A percentile compares a stretch with the other conserved stretches of the same genome.
Conservation (phyloP, 2,888 invertebrate species). For the Perizoma affinitatum region DNA sequence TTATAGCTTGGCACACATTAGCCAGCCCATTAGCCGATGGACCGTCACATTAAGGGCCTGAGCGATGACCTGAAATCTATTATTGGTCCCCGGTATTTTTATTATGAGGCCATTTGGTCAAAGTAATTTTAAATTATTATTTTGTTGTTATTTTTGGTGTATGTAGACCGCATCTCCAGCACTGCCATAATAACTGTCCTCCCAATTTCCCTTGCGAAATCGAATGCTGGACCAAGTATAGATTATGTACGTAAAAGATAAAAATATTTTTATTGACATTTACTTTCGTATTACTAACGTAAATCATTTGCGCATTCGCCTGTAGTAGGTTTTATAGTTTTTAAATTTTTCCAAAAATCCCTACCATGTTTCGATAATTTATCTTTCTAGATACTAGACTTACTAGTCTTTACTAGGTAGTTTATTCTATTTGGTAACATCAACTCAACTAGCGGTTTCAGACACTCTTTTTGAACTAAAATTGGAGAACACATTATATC, state of each 20-base stretch:
- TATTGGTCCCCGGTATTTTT: constrained; percentile 51
- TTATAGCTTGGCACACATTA: constrained; percentile 69
- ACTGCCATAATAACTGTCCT: too few species aligned
- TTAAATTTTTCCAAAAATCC: too few species aligned
- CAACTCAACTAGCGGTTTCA: constrained; percentile 7
- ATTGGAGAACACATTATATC: constrained; percentile 32
- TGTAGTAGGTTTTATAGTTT: too few species aligned
- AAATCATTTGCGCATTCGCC: too few species aligned
- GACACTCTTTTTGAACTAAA: constrained; percentile 22
- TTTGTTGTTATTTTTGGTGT: too few species aligned
- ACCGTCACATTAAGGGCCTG: constrained; percentile 61
- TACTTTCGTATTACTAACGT: too few species aligned
- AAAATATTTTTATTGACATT: too few species aligned
- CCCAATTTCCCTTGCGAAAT: too few species aligned
- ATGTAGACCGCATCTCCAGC: too few species aligned
- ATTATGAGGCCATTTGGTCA: constrained; percentile 12
- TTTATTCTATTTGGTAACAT: neutral
- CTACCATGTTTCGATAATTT: neutral
- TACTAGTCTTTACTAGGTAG: neutral
- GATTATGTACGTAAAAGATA: too few species aligned
- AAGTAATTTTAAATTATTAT: neutral
- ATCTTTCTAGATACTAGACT: neutral
- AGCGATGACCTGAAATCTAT: constrained; percentile 67
- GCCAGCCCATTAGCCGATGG: constrained; percentile 66
- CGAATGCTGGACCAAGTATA: too few species aligned